These are phyloP conservation scores for Cyprinodon tularosa DNA, from an alignment of 2,113 vertebrate genomes.

Conservation along the genomic window DNA sequence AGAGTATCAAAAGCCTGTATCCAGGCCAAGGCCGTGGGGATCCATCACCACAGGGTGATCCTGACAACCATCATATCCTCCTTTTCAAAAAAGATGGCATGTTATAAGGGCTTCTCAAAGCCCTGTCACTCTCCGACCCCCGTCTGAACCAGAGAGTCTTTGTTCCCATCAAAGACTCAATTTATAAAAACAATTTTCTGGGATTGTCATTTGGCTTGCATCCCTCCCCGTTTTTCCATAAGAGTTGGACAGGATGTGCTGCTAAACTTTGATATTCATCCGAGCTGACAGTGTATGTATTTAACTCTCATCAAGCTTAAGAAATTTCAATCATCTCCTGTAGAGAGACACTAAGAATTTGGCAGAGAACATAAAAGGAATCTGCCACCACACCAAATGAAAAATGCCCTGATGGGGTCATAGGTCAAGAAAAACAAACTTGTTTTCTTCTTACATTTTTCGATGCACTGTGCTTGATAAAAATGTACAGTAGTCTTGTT, in stretches of 20 bases:
- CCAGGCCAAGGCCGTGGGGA: conserved; percentile 66
- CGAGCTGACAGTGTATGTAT: conserved; percentile 62
- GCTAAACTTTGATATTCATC: conserved; percentile 67
- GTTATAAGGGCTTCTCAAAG: conserved; percentile 62
- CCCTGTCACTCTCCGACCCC: conserved; percentile 65
- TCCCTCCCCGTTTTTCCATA: conserved; percentile 54
- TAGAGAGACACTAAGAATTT: conserved; percentile 51
- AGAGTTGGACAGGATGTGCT: conserved; percentile 71
- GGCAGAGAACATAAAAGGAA: conserved; percentile 46
- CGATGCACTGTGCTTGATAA: not conserved
- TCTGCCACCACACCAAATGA: conserved; percentile 38
- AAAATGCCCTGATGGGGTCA: conserved; percentile 47
- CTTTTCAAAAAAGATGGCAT: conserved; percentile 77
- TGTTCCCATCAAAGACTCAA: conserved; percentile 63
- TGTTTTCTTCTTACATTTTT: not conserved
- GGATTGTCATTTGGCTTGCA: conserved; percentile 58
- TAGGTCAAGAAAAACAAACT: conserved; percentile 10
- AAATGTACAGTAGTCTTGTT: not conserved
- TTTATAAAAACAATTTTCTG: conserved; percentile 63
- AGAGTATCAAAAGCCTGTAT: conserved; percentile 72
- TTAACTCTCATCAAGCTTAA: conserved; percentile 55
- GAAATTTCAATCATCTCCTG: conserved; percentile 48
- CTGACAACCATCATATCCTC: conserved; percentile 77
- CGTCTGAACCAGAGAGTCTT: conserved; percentile 62
- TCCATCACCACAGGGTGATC: conserved; percentile 68